phyloP scores from a whole-genome alignment of 2,888 invertebrate species.

The Eilema sororculum region DNA sequence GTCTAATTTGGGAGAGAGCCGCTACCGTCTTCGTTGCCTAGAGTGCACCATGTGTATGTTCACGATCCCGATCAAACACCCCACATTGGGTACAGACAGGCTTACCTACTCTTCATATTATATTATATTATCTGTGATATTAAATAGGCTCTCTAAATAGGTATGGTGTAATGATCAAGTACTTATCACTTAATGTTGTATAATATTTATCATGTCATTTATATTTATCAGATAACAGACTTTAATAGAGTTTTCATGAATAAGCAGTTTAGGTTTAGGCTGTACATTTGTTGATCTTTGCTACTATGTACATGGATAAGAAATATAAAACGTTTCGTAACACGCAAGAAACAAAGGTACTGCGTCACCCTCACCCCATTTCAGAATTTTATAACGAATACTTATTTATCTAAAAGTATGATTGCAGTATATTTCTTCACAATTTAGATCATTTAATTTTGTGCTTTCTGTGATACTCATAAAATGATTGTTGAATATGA shows the following conservation, averaged over 20 bases:
- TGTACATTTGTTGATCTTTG: neutral
- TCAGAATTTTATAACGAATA: neutral
- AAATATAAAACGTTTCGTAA: neutral
- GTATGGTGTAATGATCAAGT: neutral
- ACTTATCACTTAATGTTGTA: neutral
- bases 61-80: too few species aligned
- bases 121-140: too few species aligned
- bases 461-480: neutral
- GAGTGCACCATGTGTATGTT: too few species aligned
- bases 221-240: constrained; percentile 11
- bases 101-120: neutral
- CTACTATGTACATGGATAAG: neutral
- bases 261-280: neutral
- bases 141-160: neutral
- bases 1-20: too few species aligned
- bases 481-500: constrained; percentile 1
- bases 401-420: neutral
- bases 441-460: neutral
- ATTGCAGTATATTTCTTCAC: neutral
- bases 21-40: too few species aligned
- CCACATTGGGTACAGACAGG: too few species aligned
- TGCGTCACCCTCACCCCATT: neutral
- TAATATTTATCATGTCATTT: constrained; percentile 1
- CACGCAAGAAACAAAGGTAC: constrained; percentile 1
- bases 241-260: neutral